phyloP scores from a whole-genome alignment of 2,113 vertebrate species.

The Amphiprion ocellaris region DNA sequence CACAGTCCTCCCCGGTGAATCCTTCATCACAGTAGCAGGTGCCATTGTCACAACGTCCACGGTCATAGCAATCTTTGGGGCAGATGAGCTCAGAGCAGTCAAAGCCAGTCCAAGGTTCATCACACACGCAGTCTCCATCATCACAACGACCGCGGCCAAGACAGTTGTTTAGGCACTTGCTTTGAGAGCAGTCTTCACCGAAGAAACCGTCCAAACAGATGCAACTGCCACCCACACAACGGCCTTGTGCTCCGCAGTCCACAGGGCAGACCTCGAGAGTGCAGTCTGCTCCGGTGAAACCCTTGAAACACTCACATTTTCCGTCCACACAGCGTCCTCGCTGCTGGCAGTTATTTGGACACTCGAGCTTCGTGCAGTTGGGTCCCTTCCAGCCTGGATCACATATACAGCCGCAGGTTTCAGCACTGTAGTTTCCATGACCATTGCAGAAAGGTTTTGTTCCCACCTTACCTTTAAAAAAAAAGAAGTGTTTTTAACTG shows the following conservation, averaged over 20 bases:
- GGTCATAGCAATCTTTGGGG: conserved; percentile 87
- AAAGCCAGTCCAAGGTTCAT: conserved; percentile 85
- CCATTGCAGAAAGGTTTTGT: conserved; percentile 90
- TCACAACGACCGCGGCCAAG: conserved; percentile 84
- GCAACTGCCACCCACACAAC: conserved; percentile 84
- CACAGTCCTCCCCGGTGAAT: conserved; percentile 87
- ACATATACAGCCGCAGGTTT: conserved; percentile 87
- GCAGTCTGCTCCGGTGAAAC: conserved; percentile 88
- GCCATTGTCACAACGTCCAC: conserved; percentile 86
- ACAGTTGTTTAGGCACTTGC: conserved; percentile 89
- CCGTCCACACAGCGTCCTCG: conserved; percentile 90
- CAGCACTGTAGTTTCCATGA: conserved; percentile 91
- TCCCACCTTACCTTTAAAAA: conserved; percentile 87
- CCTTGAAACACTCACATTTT: conserved; percentile 90
- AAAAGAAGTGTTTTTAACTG: not conserved
- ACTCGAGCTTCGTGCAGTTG: conserved; percentile 89
- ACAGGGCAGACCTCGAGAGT: conserved; percentile 80
- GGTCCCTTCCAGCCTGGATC: conserved; percentile 86
- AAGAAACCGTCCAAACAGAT: conserved; percentile 87
- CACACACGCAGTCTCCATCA: conserved; percentile 88
- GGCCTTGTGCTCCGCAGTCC: conserved; percentile 85
- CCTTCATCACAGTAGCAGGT: conserved; percentile 89
- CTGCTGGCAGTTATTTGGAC: conserved; percentile 88
- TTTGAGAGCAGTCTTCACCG: conserved; percentile 89
- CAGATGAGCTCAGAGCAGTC: conserved; percentile 90